Conservation (phyloP, 2,888 invertebrate species). For the Therioaphis trifolii region DNA sequence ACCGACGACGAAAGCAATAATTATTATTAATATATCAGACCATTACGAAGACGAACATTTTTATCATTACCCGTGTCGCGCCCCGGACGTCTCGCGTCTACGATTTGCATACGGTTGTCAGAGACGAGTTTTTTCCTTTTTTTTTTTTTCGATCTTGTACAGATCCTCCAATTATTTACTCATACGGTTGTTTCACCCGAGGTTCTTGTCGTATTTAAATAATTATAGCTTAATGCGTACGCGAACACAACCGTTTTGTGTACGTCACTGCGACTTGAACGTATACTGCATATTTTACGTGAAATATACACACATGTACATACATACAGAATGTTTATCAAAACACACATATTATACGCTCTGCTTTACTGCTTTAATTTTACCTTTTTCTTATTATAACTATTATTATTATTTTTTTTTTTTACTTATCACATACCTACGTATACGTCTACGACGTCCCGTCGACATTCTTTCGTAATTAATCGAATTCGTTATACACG, state of each 20-base stretch:
- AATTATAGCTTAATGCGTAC: constrained; percentile 14
- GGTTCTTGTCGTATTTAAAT: constrained; percentile 27
- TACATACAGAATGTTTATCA: too few relatives aligned
- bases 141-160: background rate
- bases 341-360: too few relatives aligned
- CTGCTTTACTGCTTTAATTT: too few relatives aligned
- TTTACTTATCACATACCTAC: background rate
- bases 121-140: constrained; percentile 37
- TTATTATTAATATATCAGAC: constrained; percentile 25
- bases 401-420: background rate
- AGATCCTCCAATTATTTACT: constrained; percentile 33
- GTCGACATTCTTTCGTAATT: constrained; percentile 35
- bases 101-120: constrained; percentile 56
- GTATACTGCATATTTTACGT: too few relatives aligned
- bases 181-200: constrained; percentile 22
- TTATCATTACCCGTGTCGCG: constrained; percentile 7
- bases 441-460: background rate
- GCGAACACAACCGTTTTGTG: background rate
- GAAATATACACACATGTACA: too few relatives aligned
- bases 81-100: too few relatives aligned
- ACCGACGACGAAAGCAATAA: background rate
- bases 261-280: too few relatives aligned
- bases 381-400: too few relatives aligned
- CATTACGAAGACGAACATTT: constrained; percentile 19
- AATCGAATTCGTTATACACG: background rate